These are phyloP conservation scores for Aphelenchoides fujianensis DNA, from an alignment of 1,140 invertebrate genomes.

Conservation along the genomic window DNA sequence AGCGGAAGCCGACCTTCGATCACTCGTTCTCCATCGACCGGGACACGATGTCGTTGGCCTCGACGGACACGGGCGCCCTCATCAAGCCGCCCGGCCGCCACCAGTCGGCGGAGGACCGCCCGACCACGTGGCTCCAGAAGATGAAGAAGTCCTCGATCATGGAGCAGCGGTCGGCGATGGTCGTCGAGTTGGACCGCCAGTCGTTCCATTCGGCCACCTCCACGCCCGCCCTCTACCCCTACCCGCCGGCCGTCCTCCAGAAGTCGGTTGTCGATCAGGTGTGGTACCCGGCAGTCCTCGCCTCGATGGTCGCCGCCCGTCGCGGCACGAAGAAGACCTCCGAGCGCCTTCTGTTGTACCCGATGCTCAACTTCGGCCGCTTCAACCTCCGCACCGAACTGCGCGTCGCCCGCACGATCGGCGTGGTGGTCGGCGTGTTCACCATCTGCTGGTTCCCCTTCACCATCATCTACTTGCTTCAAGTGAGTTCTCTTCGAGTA, in stretches of 20 bases:
- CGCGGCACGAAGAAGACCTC: conserved; percentile 32
- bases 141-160: conserved; percentile 20
- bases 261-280: conserved; percentile 30
- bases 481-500: conserved; percentile 41
- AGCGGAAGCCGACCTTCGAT: conserved; percentile 9
- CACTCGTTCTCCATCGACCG: neutral
- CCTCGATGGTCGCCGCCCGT: conserved; percentile 39
- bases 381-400: conserved; percentile 52
- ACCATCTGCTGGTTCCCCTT: conserved; percentile 91
- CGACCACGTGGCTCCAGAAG: conserved; percentile 11
- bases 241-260: neutral
- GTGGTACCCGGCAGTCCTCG: conserved; percentile 53
- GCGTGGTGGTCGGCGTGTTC: conserved; percentile 89
- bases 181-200: conserved; percentile 15
- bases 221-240: neutral
- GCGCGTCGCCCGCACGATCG: conserved; percentile 74
- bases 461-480: conserved; percentile 57
- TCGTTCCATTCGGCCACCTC: conserved; percentile 16
- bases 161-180: conserved; percentile 17
- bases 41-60: conserved; percentile 9
- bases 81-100: neutral
- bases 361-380: conserved; percentile 34
- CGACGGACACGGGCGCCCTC: neutral
- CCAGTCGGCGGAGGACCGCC: neutral
- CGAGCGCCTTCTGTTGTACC: conserved; percentile 49